Base-by-base conservation (phyloP, 2,888 invertebrate species). In the Cerastis leucographa region DNA sequence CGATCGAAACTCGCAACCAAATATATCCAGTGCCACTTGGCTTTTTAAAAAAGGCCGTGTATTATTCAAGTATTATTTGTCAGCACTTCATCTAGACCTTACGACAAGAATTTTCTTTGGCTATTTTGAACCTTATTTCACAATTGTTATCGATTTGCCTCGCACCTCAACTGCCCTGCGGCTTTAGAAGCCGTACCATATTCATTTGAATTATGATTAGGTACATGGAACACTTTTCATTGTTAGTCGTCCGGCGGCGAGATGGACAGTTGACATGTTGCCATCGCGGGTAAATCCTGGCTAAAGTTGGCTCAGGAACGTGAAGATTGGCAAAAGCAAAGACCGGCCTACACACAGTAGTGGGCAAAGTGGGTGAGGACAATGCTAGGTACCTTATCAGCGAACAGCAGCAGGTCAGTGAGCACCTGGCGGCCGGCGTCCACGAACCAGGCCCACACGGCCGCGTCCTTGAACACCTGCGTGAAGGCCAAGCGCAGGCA, bases 401-500 rank as follows among this genome's bases (percentile, higher is more conserved):
- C 99, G 89, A 98, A 98, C 46, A 99, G 97, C 87, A 99, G 97
- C 83, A 99, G 96, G 94, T 99, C 99, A 29, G 98, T 98, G 84
- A 99, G 97, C 86, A 99, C 98, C 94, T 98, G 98, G 9, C 99
- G 97, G 25, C 99, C 99, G 74, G 98, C 98, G 94, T 99, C 98
- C 75, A 98, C 98, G 92, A 99, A 98, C 98, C 99, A 99, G 61
- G 97, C 97, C 91, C 98, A 98, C 73, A 97, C 98, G 11, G 97
- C 96, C 11, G 97, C 97, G 91, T 97, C 97, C 85, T 97, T 97
- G 92, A 99, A 98, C 87, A 99, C 96, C 91, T 97, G 97, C 91
- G 98, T 98, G 94, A 99, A 98, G 59, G 99, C 99, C 79, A 98
- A 97, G 74, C 99, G 97, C 85, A 99, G 96, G 92, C 99, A 99